Conservation (phyloP, 2,113 vertebrate species). For the Notothenia coriiceps region DNA sequence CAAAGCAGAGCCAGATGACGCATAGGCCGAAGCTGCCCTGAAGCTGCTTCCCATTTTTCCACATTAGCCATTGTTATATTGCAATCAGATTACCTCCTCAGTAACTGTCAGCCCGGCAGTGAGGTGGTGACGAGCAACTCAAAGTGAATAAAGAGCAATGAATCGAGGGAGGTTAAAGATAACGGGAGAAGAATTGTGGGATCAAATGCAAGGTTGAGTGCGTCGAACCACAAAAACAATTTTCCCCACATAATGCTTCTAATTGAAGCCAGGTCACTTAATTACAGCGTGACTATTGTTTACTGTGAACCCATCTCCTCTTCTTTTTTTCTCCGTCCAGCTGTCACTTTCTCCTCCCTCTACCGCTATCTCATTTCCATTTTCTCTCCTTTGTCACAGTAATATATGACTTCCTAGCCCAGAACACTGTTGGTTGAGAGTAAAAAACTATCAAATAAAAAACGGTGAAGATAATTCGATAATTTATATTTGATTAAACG, state of each 20-base stretch:
- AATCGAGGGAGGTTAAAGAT: slow-evolving; percentile 52
- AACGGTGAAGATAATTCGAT: not conserved
- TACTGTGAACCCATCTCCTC: slow-evolving; percentile 50
- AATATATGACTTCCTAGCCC: slow-evolving; percentile 8
- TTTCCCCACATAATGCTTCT: slow-evolving; percentile 60
- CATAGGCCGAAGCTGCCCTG: slow-evolving; percentile 43
- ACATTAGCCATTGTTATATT: slow-evolving; percentile 63
- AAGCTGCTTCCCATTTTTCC: slow-evolving; percentile 55
- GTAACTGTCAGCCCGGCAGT: slow-evolving; percentile 55
- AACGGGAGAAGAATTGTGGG: slow-evolving; percentile 53
- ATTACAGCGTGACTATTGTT: slow-evolving; percentile 70
- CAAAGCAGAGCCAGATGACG: slow-evolving; percentile 62
- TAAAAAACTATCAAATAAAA: not conserved
- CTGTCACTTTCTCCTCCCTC: slow-evolving; percentile 44
- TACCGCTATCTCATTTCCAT: slow-evolving; percentile 31
- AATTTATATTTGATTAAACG: slow-evolving; percentile 4
- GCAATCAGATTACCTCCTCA: slow-evolving; percentile 66
- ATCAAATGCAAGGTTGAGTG: slow-evolving; percentile 59
- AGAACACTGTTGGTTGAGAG: not conserved
- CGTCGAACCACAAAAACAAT: slow-evolving; percentile 66
- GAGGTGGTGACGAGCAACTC: slow-evolving; percentile 46
- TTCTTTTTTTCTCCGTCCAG: slow-evolving; percentile 41
- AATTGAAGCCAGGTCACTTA: slow-evolving; percentile 74
- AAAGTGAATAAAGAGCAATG: slow-evolving; percentile 52
- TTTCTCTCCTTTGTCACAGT: slow-evolving; percentile 6